These are phyloP conservation scores for Dicyrtomina minuta DNA, from an alignment of 2,888 invertebrate genomes.

Conservation along the genomic window DNA sequence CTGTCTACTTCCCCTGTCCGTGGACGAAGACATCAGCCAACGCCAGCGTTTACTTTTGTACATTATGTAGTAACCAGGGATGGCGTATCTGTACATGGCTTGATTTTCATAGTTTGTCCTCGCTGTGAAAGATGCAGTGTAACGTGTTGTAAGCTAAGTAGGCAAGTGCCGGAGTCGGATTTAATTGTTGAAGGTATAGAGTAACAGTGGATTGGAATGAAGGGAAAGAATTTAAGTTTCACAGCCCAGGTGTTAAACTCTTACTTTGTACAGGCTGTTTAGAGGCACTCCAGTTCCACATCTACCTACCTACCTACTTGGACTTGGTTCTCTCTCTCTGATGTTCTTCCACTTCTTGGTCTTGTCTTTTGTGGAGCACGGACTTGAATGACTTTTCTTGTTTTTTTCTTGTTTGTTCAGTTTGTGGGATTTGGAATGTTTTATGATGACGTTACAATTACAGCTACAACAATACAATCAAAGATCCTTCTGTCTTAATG, in stretches of 20 bases:
- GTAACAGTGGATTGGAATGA: constrained; percentile 26
- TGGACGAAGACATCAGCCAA: not conserved
- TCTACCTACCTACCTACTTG: no score
- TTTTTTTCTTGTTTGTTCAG: no score
- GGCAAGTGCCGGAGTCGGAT: constrained; percentile 9
- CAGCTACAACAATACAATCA: no score
- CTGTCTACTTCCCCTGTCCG: not conserved
- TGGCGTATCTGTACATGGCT: no score
- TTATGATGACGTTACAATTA: constrained; percentile 15
- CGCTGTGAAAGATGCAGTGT: not conserved
- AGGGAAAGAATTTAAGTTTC: constrained; percentile 23
- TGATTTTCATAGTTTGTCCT: no score
- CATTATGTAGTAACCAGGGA: no score
- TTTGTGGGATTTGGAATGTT: not conserved
- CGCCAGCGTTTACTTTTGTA: no score
- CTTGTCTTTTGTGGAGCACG: not conserved
- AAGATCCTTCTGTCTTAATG: not conserved
- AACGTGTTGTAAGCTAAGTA: constrained; percentile 1
- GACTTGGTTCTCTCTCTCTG: no score
- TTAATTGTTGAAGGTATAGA: constrained; percentile 20
- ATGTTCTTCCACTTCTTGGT: no score
- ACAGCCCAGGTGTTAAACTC: constrained; percentile 32
- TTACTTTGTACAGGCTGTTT: not conserved
- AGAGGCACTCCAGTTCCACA: constrained; percentile 2
- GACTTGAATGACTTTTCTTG: constrained; percentile 9